A percentile compares a stretch with the other conserved stretches of the same genome.
Evolutionary conservation across 37 sponge, comb jelly and placozoan genomes (phyloP).

Genomic region (Halisarca cf. caerulea): DNA sequence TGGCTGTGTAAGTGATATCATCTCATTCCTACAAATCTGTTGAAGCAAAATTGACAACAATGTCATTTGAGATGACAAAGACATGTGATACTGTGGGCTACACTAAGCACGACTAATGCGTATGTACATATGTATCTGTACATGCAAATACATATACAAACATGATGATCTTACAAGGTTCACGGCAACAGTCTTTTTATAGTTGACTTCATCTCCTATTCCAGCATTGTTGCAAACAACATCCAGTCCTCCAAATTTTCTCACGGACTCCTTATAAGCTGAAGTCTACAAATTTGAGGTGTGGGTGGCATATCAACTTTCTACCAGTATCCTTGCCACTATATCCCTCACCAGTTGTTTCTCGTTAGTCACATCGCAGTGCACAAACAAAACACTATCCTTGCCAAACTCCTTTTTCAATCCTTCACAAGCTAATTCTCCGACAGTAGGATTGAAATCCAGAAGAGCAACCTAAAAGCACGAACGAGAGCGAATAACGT

Average conservation of each 20-base stretch:
- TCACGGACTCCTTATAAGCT: constrained; percentile 37
- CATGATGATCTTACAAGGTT: constrained; percentile 72
- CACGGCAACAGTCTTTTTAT: constrained; percentile 57
- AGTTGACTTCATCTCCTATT: constrained; percentile 61
- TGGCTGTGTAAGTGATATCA: too few species aligned
- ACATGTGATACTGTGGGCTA: too few species aligned
- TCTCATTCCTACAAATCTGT: too few species aligned
- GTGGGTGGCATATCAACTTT: too few species aligned
- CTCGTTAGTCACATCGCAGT: constrained; percentile 53
- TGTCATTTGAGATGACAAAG: too few species aligned
- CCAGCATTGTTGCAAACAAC: constrained; percentile 90
- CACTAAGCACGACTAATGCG: too few species aligned
- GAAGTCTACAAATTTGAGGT: constrained; percentile 11
- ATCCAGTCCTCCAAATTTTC: constrained; percentile 62
- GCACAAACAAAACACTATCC: constrained; percentile 38
- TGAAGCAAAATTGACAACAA: too few species aligned
- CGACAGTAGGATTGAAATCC: constrained; percentile 45
- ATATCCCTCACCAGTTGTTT: constrained; percentile 45
- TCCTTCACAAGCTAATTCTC: constrained; percentile 1
- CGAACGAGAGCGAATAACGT: too few species aligned
- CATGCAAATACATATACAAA: too few species aligned
- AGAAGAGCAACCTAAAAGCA: constrained; percentile 46
- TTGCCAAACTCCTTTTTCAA: constrained; percentile 42
- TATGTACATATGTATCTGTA: too few species aligned
- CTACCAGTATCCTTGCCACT: too few species aligned